These are phyloP conservation scores for Leptonema lineaticorne DNA, from an alignment of 1,140 invertebrate species.

Conservation along the genomic window DNA sequence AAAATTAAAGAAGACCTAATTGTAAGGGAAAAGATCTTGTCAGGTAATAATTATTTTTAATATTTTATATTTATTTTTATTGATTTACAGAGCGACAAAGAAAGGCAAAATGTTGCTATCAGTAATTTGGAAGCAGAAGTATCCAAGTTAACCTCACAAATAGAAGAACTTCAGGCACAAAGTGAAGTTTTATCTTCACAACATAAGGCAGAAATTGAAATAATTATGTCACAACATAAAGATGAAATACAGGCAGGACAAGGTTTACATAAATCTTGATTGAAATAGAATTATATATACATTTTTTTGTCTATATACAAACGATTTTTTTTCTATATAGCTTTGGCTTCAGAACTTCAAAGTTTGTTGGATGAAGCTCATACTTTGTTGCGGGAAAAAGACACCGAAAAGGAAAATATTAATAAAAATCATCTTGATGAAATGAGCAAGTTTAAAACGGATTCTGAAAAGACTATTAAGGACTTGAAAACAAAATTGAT, in stretches of 20 bases:
- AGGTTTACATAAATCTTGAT: slow-evolving; percentile 13
- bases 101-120: slow-evolving; percentile 47
- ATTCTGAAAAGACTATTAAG: slow-evolving; percentile 52
- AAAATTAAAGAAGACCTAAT: slow-evolving; percentile 63
- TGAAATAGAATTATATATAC: not conserved
- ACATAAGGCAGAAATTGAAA: slow-evolving; percentile 47
- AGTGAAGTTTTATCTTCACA: slow-evolving; percentile 48
- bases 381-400: slow-evolving; percentile 54
- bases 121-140: slow-evolving; percentile 53
- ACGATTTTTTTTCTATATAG: no score
- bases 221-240: slow-evolving; percentile 48
- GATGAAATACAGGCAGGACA: slow-evolving; percentile 51
- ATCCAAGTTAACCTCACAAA: slow-evolving; percentile 49
- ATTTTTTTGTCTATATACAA: slow-evolving; percentile 2
- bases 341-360: slow-evolving; percentile 53
- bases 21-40: slow-evolving; percentile 56
- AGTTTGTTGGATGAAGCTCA: slow-evolving; percentile 56
- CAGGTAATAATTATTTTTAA: not conserved
- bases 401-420: slow-evolving; percentile 53
- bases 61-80: not conserved
- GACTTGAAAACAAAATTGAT: slow-evolving; percentile 54
- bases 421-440: slow-evolving; percentile 56
- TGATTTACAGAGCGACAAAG: slow-evolving; percentile 46
- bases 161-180: slow-evolving; percentile 55
- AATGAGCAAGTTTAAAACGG: slow-evolving; percentile 48